Evolutionary conservation across 2,797 vertebrate genomes (phyloP).

Genomic region (Arremon brunneinucha): DNA sequence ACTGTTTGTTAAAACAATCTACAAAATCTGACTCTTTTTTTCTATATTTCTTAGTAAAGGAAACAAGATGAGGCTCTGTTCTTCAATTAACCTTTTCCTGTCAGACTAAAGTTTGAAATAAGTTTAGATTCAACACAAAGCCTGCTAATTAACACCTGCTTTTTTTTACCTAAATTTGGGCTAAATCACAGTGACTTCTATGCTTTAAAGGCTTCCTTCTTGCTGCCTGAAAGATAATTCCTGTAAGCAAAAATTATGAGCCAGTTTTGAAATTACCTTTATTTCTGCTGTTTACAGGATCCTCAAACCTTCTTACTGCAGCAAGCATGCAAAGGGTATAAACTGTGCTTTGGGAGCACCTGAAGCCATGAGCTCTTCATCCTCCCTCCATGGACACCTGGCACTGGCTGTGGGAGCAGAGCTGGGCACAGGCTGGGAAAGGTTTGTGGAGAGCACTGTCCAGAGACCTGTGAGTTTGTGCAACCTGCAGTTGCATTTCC

Average conservation of each 20-base stretch:
- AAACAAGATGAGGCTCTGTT: background rate
- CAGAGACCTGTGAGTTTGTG: background rate
- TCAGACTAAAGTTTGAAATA: background rate
- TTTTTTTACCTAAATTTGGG: background rate
- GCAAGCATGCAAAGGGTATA: background rate
- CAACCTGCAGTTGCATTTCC: background rate
- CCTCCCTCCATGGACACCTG: accelerated
- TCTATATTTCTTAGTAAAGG: background rate
- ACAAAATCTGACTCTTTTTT: background rate
- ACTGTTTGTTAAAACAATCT: background rate
- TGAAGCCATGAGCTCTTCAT: background rate
- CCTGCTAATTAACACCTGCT: background rate
- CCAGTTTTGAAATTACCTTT: background rate
- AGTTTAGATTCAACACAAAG: background rate
- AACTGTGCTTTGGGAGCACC: background rate
- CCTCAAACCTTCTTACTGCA: background rate
- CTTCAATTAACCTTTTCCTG: background rate
- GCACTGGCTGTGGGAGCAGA: background rate
- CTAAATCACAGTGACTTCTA: background rate
- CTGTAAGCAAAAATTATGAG: background rate
- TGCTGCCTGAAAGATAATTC: background rate
- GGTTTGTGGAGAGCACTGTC: background rate
- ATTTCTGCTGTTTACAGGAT: background rate
- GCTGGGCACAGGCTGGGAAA: too few relatives aligned
- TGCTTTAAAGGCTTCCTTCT: background rate